A percentile compares a stretch with the other conserved stretches of the same genome.
Conservation (phyloP, 2,797 vertebrate species). For the Hybognathus amarus region DNA sequence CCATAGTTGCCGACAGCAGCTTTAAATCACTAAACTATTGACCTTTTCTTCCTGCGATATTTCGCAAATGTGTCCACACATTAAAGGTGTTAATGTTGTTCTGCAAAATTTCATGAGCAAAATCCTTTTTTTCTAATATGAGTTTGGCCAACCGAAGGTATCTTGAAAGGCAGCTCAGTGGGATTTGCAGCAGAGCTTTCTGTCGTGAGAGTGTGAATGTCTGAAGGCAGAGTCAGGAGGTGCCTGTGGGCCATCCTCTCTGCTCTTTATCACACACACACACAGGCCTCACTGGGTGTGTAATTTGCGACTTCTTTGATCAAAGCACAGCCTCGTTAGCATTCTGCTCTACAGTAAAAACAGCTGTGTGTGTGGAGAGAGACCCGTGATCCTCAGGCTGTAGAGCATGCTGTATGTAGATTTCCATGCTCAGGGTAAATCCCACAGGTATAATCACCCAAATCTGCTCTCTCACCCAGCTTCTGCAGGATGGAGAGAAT, state of each 20-base stretch:
- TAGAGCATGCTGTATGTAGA: constrained; percentile 69
- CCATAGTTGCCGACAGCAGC: no score
- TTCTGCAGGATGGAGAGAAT: constrained; percentile 53
- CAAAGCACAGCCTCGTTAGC: constrained; percentile 80
- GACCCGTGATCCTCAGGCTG: constrained; percentile 36
- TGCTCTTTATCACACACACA: constrained; percentile 35
- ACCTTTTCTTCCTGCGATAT: no score
- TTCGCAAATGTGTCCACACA: no score
- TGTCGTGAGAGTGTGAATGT: neutral
- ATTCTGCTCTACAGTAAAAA: constrained; percentile 74
- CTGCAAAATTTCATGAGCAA: neutral
- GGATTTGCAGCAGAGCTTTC: constrained; percentile 3
- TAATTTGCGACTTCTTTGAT: constrained; percentile 83
- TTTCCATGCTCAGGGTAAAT: constrained; percentile 67
- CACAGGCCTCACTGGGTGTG: constrained; percentile 55
- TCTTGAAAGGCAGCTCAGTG: neutral
- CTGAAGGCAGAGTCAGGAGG: neutral
- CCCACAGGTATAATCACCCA: constrained; percentile 54
- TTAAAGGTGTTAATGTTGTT: neutral
- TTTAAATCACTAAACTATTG: no score
- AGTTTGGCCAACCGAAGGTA: neutral
- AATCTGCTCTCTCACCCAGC: constrained; percentile 65
- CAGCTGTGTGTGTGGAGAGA: constrained; percentile 71
- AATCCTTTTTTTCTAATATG: neutral
- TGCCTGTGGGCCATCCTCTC: constrained; percentile 67